Evolutionary conservation across 2,797 vertebrate species (phyloP), one percentile per base, ranked within the genome.

Genomic region (Aeoliscus strigatus): DNA sequence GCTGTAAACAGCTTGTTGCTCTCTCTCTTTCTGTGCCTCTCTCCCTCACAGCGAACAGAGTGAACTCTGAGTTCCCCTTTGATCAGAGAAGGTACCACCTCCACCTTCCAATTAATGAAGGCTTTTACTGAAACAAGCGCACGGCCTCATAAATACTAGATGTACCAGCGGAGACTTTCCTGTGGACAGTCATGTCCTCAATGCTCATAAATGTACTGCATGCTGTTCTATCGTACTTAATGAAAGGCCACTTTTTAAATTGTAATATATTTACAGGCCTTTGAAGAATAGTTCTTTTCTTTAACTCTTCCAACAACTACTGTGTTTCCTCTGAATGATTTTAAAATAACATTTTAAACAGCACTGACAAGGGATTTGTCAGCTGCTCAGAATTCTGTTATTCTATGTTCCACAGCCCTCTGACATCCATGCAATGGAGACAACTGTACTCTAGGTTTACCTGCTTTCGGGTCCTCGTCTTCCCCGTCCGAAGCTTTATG

Each of bases 391-490:
- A 26, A 43, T 34, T 57, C 43, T 62, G 44, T 40, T 29, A 24
- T 32, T 60, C 27, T 39, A 8, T 39, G 8, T 48, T 13, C 50
- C 21, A 9, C 73, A 62, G 75, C 32, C n/a, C 48, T 73, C 64
- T 73, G 53, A 81, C 58, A 73, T 81, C 80, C 56, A 28, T 68
- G 66, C 74, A 87, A 87, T 86, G 81, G 75, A 84, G 53, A 63
- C 33, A 37, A 73, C 60, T 51, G 56, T 58, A 66, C 57, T 55
- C 16, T 54, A 42, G 50, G 80, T 91, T 91, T 92, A 99, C 96
- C 95, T 99, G 96, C 82, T 99, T 99, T 73, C 96, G 92, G 79
- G 96, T 99, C 87, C 96, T 93, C 70, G 96, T 99, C 89, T 99
- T 99, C 50, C 96, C 96, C 6, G 96, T 99, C 69, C 96, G 91